These are phyloP conservation scores for Salmo trutta DNA, from an alignment of 2,797 vertebrate species.

Conservation along the genomic window DNA sequence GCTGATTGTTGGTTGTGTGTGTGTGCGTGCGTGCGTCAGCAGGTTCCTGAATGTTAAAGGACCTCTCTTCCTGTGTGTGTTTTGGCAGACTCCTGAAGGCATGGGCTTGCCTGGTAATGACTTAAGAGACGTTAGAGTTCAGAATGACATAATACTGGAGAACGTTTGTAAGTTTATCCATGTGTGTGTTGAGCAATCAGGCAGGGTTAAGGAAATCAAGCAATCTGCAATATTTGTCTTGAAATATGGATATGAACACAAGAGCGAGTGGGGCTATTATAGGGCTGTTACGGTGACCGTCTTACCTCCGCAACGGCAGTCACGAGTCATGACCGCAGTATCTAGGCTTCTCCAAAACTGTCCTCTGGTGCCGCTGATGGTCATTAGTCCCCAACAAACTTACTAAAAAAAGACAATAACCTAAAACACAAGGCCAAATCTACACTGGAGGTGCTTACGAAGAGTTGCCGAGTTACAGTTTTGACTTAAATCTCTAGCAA, in stretches of 20 bases:
- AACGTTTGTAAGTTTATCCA: neutral
- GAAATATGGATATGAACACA: neutral
- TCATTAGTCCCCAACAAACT: no score
- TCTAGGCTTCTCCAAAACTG: no score
- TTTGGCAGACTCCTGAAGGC: conserved; percentile 28
- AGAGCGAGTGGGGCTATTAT: neutral
- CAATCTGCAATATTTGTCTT: neutral
- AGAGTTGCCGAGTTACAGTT: no score
- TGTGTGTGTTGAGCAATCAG: neutral
- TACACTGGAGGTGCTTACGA: no score
- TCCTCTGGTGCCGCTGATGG: no score
- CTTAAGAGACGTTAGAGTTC: conserved; percentile 32
- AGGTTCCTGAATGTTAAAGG: conserved; percentile 1
- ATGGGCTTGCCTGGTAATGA: conserved; percentile 48
- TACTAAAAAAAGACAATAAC: no score
- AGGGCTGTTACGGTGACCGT: no score
- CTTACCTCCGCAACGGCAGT: no score
- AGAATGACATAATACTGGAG: conserved; percentile 3
- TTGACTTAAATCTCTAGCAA: no score
- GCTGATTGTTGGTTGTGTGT: no score
- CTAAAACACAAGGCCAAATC: no score
- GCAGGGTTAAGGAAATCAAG: neutral
- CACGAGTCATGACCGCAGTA: no score
- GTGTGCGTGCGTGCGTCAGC: conserved; percentile 12
- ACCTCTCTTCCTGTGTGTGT: conserved; percentile 12